Evolutionary conservation across 2,113 vertebrate genomes (phyloP), one percentile per base, ranked within the genome.

Genomic region (Rhinogobius similis): DNA sequence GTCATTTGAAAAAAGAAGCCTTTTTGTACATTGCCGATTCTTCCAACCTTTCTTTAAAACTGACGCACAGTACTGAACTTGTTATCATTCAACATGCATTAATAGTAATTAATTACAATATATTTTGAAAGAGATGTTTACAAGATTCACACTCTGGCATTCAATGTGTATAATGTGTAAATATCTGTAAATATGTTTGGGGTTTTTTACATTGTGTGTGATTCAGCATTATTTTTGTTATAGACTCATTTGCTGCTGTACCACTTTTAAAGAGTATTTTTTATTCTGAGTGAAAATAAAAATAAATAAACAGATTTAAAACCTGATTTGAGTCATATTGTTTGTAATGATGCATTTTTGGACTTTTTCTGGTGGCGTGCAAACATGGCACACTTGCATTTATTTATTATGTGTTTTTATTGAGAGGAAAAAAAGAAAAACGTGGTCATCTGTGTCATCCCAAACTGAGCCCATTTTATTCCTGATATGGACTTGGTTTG

Each of bases 161-260:
- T 55, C 21, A 12, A 43, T 39, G 39, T 67, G 20, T 36, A 61
- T 50, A 86, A 82, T 83, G 32, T 89, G 83, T 89, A 86, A 0
- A 82, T 72, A 69, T 20, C 0, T 89, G 82, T 91, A 90, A 83
- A 89, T 86, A 87, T 2, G 65, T 14, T 77, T 53, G 3, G 32
- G 29, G 50, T 64, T 12, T 61, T 44, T 64, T 24, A 12, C 26
- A 24, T 26, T 52, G n/a, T 44, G 5, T 73, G 38, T 65, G 18
- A 67, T 68, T 62, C 50, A 62, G 1, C 0, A 53, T 68, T 53
- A 1, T 3, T 72, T 56, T 1, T 10, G 44, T 68, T 13, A 1
- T 77, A 41, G 69, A 62, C 10, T 62, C 10, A 23, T 75, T 48
- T 79, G 77, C 70, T 79, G 65, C 67, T 79, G 68, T 71, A 39